Base-by-base conservation (phyloP, 2,888 invertebrate genomes). In the Eristalis arbustorum region DNA sequence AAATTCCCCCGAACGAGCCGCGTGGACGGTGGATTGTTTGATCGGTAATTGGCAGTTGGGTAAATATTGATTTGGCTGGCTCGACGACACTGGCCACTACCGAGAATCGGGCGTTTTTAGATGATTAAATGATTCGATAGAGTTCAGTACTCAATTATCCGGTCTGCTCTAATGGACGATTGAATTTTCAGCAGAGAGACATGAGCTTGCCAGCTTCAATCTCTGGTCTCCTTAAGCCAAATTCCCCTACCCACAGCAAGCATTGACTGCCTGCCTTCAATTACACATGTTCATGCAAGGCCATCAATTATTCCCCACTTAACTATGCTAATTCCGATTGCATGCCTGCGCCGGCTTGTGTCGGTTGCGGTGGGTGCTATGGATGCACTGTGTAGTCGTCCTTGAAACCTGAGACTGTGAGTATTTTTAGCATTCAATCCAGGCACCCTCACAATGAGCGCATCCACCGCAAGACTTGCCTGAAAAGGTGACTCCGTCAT, bases 1-100 rank as follows among this genome's bases (percentile, higher is more conserved):
- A 77, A 68, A 68, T 34, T 64, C 56, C 3, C 56, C 34, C 56
- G 18, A 28, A 23, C 18, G 59, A 59, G n/a, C 66, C 59, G 59
- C 5, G 25, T 25, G 25, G 3, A 25, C 25, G 13, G 42, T 73
- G 63, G 31, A 59, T 77, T 63, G 14, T 67, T 73, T 68, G 56
- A 62, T 75, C 49, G 71, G 64, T 42, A 67, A 67, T 73, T 73
- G 67, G 37, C 25, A 40, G 67, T 61, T 28, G 42, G 25, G 61
- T 56, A 75, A 75, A 64, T 62, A 69, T 69, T 74, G n/a, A 64
- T 49, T 49, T 49, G 18, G 2, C 61, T 25, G 61, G 31, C 61
- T 23, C 14, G 13, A 28, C 61, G 61, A 1, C 49, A 18, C 8
- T 5, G 49, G 8, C 18, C 49, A 8, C 8, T 1, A 18, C 0